Base-by-base conservation (phyloP, 2,113 vertebrate genomes). In the Vimba vimba region DNA sequence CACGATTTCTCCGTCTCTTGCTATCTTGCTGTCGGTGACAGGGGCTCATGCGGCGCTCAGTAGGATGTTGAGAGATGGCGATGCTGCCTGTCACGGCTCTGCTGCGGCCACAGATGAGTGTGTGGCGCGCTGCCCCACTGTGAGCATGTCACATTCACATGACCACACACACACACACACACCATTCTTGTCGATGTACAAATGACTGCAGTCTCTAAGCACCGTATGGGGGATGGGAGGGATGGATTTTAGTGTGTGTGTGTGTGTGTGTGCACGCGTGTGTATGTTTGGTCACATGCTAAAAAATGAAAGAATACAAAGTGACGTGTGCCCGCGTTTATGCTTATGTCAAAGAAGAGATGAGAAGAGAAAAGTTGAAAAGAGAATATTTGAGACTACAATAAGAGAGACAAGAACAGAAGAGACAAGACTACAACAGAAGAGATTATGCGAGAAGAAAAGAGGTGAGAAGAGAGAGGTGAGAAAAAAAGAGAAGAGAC, bases 71-170 rank as follows among this genome's bases (percentile, higher is more conserved):
- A 68, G 79, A 69, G 62, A 33, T 2, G 50, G 30, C 8, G 13
- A 55, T 73, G 81, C 66, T 55, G 81, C 66, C 47, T 73, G 66
- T 73, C 66, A 83, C 45, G 27, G 66, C 50, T 57, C 25, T 71
- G 66, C 33, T 73, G 68, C 4, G 52, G 66, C 30, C 68, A 55
- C 50, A 73, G 66, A 83, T 59, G 81, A 83, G 45, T 19, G 80
- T 83, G 66, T 83, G 81, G 47, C 30, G 21, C 3, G 23, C 50
- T 57, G 19, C 50, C 81, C 66, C 77, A 47, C 60, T n/a, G 50
- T 57, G 66, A 73, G 68, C 68, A 23, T 83, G 81, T 73, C 66
- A 83, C 47, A 73, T 83, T 59, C 81, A 83, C 81, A 73, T 83
- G 81, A 73, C 81, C 79, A 79, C 78, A 62, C 57, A 45, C 71